These are phyloP conservation scores for Paramormyrops kingsleyae DNA, from an alignment of 2,113 vertebrate species.

Conservation along the genomic window DNA sequence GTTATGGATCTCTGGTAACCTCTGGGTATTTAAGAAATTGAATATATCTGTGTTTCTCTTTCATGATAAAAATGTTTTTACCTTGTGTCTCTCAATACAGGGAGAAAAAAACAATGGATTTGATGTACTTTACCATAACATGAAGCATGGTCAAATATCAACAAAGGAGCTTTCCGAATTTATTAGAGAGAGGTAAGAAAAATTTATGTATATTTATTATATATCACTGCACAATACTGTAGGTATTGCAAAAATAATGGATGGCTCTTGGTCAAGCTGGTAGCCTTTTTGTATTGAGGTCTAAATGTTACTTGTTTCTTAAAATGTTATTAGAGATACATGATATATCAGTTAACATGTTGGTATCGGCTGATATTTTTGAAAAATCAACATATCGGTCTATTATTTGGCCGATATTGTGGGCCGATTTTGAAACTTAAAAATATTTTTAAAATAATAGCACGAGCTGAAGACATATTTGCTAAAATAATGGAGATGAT, in stretches of 20 bases:
- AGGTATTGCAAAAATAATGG: not conserved
- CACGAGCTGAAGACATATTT: not conserved
- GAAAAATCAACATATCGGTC: not conserved
- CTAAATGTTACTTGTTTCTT: not conserved
- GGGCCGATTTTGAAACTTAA: not conserved
- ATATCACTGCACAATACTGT: not conserved
- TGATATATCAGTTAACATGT: not conserved
- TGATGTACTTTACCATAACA: constrained; percentile 95
- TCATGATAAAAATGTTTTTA: constrained; percentile 18
- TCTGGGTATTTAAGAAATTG: not conserved
- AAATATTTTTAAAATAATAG: not conserved
- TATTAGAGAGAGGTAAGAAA: constrained; percentile 89
- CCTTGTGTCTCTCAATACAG: constrained; percentile 53
- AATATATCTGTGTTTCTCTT: not conserved
- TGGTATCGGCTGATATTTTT: not conserved
- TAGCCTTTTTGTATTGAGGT: not conserved
- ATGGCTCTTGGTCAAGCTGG: not conserved
- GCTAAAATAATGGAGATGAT: no score
- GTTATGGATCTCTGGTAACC: not conserved
- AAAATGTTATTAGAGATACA: not conserved
- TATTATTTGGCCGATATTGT: not conserved
- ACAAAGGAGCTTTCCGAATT: constrained; percentile 95
- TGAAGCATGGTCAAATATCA: constrained; percentile 94
- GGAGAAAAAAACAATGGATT: constrained; percentile 97
- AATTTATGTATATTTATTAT: not conserved